A percentile compares a stretch with the other conserved stretches of the same genome.
phyloP scores from a whole-genome alignment of 2,888 invertebrate species.

The Lampropteryx suffumata region DNA sequence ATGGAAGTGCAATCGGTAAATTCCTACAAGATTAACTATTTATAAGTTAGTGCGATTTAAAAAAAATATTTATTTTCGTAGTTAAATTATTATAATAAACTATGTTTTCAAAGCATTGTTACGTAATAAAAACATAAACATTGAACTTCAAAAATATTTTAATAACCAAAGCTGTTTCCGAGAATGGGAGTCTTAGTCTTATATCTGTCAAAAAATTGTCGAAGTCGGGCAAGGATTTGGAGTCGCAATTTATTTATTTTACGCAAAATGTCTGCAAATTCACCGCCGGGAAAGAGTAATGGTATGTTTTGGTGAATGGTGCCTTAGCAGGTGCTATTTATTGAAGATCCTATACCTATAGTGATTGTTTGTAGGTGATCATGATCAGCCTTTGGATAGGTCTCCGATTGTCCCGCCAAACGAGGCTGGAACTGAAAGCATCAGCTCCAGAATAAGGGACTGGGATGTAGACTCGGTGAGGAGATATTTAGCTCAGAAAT shows the following conservation, averaged over 20 bases:
- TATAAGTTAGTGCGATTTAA: too few relatives aligned
- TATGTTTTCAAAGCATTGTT: neutral
- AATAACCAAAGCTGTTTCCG: constrained; percentile 41
- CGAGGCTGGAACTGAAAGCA: constrained; percentile 50
- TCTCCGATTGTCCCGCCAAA: constrained; percentile 65
- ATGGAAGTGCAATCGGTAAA: too few relatives aligned
- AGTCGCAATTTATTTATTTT: constrained; percentile 68
- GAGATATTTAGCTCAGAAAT: constrained; percentile 85
- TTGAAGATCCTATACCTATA: neutral
- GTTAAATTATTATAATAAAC: neutral
- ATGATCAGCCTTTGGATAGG: constrained; percentile 52
- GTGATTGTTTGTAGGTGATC: constrained; percentile 49
- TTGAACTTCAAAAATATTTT: constrained; percentile 18
- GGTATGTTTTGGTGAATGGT: constrained; percentile 48
- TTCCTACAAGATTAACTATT: too few relatives aligned
- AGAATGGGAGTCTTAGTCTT: constrained; percentile 59
- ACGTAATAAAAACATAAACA: neutral
- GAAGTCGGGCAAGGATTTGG: constrained; percentile 63
- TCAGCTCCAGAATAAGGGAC: constrained; percentile 66
- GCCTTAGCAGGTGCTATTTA: constrained; percentile 6
- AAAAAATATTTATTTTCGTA: too few relatives aligned
- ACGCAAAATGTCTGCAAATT: constrained; percentile 74
- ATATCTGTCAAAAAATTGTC: constrained; percentile 60
- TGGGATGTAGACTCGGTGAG: constrained; percentile 85
- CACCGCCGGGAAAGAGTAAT: constrained; percentile 71